Conservation (phyloP, 1,140 invertebrate species). For the Platorchestia sp. region DNA sequence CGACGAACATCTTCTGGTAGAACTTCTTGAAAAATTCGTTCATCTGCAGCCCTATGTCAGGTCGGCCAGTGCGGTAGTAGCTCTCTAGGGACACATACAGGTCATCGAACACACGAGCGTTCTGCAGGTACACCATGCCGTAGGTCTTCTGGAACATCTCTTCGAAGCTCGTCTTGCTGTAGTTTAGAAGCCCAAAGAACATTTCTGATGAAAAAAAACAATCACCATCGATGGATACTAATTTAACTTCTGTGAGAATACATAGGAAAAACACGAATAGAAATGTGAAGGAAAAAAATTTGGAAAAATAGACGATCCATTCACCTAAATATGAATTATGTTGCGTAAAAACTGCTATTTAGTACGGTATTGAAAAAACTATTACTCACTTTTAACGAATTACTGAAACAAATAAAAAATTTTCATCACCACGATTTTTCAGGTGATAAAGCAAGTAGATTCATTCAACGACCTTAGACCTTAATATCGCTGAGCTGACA, state of each 20-base stretch:
- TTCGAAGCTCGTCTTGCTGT: slow-evolving; percentile 88
- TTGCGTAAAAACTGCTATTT: not conserved
- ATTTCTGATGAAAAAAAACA: slow-evolving; percentile 77
- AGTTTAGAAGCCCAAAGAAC: slow-evolving; percentile 86
- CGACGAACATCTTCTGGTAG: slow-evolving; percentile 96
- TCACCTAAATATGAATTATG: not conserved
- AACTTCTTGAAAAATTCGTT: slow-evolving; percentile 93
- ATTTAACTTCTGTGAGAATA: not conserved
- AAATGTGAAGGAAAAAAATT: not conserved
- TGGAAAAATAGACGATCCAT: not conserved
- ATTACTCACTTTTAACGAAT: not conserved
- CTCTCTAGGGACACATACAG: slow-evolving; percentile 91
- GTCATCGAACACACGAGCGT: slow-evolving; percentile 91
- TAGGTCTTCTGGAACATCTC: slow-evolving; percentile 96
- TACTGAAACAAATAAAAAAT: not conserved
- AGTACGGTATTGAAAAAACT: not conserved
- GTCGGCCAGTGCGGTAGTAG: slow-evolving; percentile 87
- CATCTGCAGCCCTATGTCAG: slow-evolving; percentile 87
- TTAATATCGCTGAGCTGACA: not conserved
- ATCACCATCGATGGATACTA: not conserved
- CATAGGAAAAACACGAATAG: not conserved
- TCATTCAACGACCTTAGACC: not conserved
- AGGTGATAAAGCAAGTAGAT: not conserved
- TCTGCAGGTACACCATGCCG: slow-evolving; percentile 94
- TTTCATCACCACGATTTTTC: not conserved